phyloP scores from a whole-genome alignment of 2,888 invertebrate species.

The Philhelius pedissequus region DNA sequence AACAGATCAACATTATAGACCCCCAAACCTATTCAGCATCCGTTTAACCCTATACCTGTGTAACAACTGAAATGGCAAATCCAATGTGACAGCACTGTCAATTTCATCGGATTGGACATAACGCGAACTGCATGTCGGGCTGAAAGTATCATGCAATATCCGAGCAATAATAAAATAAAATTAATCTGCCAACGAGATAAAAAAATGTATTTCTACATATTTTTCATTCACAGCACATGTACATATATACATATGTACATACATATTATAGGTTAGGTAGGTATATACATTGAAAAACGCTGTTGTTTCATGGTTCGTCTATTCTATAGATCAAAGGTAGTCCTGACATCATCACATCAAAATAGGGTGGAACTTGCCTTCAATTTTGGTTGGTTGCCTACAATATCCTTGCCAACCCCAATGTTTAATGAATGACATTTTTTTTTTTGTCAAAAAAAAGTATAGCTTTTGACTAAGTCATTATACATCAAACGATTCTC shows the following conservation, averaged over 20 bases:
- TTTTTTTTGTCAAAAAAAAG: conserved; percentile 25
- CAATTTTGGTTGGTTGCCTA: conserved; percentile 58
- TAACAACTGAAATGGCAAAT: conserved; percentile 37
- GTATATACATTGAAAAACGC: background rate
- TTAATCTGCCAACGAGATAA: conserved; percentile 26
- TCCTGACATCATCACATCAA: conserved; percentile 31
- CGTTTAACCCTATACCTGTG: background rate
- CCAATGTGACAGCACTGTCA: conserved; percentile 62
- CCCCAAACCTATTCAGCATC: background rate
- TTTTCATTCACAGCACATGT: background rate
- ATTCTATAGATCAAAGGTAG: conserved; percentile 59
- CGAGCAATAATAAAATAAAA: conserved; percentile 37
- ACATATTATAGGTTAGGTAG: background rate
- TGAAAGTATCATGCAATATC: conserved; percentile 11
- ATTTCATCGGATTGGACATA: conserved; percentile 57
- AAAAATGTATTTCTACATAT: conserved; percentile 7
- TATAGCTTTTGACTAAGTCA: background rate
- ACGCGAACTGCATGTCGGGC: background rate
- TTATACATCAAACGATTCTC: conserved; percentile 14
- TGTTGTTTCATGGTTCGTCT: background rate
- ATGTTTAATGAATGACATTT: conserved; percentile 16
- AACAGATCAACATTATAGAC: background rate
- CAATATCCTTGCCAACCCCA: background rate
- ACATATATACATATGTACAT: background rate
- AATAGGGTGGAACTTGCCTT: conserved; percentile 12